Base-by-base conservation (phyloP, 2,888 invertebrate species). In the Petrolisthes cinctipes region DNA sequence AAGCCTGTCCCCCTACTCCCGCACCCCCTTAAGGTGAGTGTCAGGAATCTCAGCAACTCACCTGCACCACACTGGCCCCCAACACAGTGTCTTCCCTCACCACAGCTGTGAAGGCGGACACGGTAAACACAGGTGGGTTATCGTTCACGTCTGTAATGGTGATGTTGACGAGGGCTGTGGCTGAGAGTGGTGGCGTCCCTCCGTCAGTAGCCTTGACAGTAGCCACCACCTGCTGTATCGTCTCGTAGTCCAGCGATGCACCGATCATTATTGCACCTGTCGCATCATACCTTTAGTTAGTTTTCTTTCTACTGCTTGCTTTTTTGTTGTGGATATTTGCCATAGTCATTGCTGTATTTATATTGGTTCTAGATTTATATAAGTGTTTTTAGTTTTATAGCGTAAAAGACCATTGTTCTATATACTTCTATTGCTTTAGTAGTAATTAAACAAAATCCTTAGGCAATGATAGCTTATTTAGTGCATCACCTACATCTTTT, bases 181-280 rank as follows among this genome's bases (percentile, higher is more conserved):
- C 83, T 4, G 91, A 86, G 37, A 90, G 82, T 1, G 91, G 89
- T 5, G 90, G 91, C 7, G 89, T 89, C 71, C 91, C 92, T 66
- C 91, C 91, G 81, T 92, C 91, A 5, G 91, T 91, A 7, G 91
- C 91, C 80, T 86, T 61, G 14, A 98, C 94, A 78, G 96, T 95
- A 91, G 98, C 94, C 92, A 95, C 95, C 93, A 97, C 97, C 92
- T 94, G 94, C 91, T 95, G 95, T 92, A 95, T 95, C 90, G 94
- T 93, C 93, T 98, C 98, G 94, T 95, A 97, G 94, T 98, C 98
- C 93, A 99, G 94, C 92, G 96, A 96, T 91, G 96, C 96, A 91
- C 97, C 96, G 92, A 99, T 95, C 90, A 96, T 71, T 17, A 61
- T 61, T 2, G 17, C 17, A 61, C 66, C 66, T 61, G 17, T 61